Base-by-base conservation (phyloP, 2,113 vertebrate genomes). In the Isichthys henryi region DNA sequence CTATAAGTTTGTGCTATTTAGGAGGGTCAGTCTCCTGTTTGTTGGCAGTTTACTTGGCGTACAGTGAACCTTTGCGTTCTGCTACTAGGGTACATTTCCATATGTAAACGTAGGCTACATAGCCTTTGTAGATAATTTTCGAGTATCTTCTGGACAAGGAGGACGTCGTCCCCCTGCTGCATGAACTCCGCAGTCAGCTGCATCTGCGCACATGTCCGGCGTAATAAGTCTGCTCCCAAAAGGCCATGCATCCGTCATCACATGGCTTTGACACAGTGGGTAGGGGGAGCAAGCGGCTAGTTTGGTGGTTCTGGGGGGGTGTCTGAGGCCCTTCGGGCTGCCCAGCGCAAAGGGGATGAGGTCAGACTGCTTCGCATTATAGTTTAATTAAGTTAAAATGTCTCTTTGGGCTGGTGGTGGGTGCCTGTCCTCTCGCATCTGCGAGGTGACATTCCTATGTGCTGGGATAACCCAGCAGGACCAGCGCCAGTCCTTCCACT, bases 341-440 rank as follows among this genome's bases (percentile, higher is more conserved):
- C 56, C 52, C 70, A 92, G 90, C 93, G 93, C 93, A 91, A 48
- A 84, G 91, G 35, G 77, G 35, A 88, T 15, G 19, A 62, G 35
- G 88, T 88, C 96, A 21, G 82, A 84, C 82, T 96, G 96, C 95
- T 96, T 96, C 91, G 70, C 93, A 95, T 96, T 96, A 96, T 94
- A 87, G 88, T 95, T 94, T 95, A 96, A 96, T 96, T 92, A 93
- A 94, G 94, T 96, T 96, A 95, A 93, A 94, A n/a, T 21, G 45
- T 48, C 82, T 84, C 23, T 46, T 19, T 84, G 45, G 0, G 8
- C 93, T 93, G 93, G 92, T 93, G 94, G 94, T 94, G 94, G 93
- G 91, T 91, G 88, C 94, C 92, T 95, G 90, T 94, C 93, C 93
- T 94, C 94, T 94, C 94, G 92, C 88, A 89, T 92, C 92, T 93